A percentile compares a stretch with the other conserved stretches of the same genome.
These are phyloP conservation scores for Xenotilapia caudafasciata DNA, from an alignment of 2,113 vertebrate species.

Conservation along the genomic window DNA sequence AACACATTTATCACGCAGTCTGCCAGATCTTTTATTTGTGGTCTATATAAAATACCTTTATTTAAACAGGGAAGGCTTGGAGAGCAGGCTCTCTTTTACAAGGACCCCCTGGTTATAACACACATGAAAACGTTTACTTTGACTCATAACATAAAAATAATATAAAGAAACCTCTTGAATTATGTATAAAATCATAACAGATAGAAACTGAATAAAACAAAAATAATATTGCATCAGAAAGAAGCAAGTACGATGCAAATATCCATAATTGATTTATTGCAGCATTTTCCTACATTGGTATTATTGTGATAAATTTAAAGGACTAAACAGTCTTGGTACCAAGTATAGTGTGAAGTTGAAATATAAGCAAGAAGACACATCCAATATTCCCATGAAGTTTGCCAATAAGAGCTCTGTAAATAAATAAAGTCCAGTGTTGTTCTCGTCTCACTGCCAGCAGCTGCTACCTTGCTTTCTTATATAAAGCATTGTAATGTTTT, in stretches of 20 bases:
- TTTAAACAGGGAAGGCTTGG: background rate
- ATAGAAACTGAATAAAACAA: background rate
- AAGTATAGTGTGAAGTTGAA: background rate
- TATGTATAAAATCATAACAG: background rate
- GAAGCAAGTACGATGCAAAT: background rate
- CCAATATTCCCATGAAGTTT: background rate
- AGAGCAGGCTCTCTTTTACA: background rate
- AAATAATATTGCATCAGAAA: background rate
- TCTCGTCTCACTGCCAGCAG: background rate
- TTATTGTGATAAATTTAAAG: background rate
- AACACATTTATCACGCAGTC: background rate
- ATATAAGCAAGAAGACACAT: background rate
- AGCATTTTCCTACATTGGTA: background rate
- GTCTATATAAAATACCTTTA: background rate
- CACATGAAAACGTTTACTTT: background rate
- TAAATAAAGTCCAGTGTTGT: background rate
- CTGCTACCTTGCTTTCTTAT: background rate
- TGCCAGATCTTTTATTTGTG: background rate
- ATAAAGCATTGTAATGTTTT: background rate
- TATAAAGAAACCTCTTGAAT: background rate
- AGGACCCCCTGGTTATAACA: background rate
- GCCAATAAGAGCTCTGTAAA: background rate
- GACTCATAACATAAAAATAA: background rate
- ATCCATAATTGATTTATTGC: background rate
- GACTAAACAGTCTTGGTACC: background rate